These are phyloP conservation scores for Drosophila sulfurigaster DNA, from an alignment of 1,140 invertebrate genomes.

Conservation along the genomic window DNA sequence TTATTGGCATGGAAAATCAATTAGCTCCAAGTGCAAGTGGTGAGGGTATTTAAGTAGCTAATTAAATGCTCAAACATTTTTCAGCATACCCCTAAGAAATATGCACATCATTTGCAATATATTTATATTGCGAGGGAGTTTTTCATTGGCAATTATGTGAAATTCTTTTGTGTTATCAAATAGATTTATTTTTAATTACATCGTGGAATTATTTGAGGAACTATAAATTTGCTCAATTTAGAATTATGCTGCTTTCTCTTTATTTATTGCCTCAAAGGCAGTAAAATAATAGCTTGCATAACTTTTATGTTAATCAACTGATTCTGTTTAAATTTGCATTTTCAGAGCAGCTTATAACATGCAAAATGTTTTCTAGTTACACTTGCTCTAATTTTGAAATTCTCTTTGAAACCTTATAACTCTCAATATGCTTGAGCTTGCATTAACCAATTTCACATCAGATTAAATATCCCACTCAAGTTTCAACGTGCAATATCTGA, in stretches of 20 bases:
- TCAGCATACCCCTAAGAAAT: slow-evolving; percentile 17
- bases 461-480: slow-evolving; percentile 2
- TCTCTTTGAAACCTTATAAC: background rate
- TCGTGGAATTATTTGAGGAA: background rate
- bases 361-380: background rate
- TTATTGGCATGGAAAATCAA: slow-evolving; percentile 72
- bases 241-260: background rate
- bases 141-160: background rate
- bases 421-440: background rate
- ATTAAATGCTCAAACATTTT: slow-evolving; percentile 49
- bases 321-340: background rate
- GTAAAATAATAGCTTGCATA: background rate
- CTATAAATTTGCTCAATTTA: background rate
- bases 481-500: slow-evolving; percentile 2
- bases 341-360: background rate
- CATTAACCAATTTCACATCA: background rate
- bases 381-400: background rate
- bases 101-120: slow-evolving; percentile 23
- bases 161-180: background rate
- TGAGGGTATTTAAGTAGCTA: slow-evolving; percentile 42
- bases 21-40: slow-evolving; percentile 47
- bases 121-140: background rate
- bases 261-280: too few relatives aligned
- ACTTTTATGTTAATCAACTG: background rate
- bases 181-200: background rate